phyloP scores from a whole-genome alignment of 2,113 vertebrate species.

The Carlito syrichta region DNA sequence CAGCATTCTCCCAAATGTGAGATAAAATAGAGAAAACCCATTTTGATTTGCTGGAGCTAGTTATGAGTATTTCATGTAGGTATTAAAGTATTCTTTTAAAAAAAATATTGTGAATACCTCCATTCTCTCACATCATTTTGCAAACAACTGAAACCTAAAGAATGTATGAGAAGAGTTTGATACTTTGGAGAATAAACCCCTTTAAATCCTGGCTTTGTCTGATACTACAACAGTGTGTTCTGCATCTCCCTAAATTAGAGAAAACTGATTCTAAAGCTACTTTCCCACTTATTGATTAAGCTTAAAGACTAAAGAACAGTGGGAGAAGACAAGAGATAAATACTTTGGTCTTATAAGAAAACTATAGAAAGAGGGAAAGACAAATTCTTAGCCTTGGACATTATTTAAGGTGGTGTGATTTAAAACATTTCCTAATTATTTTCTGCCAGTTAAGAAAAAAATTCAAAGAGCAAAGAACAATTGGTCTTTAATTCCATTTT shows the following conservation, averaged over 20 bases:
- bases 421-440: background rate
- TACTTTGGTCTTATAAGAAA: constrained; percentile 1
- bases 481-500: background rate
- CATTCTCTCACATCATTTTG: background rate
- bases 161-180: background rate
- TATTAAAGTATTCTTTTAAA: constrained; percentile 19
- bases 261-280: background rate
- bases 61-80: background rate
- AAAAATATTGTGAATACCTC: background rate
- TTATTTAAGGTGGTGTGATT: background rate
- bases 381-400: background rate
- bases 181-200: background rate
- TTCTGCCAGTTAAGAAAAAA: background rate
- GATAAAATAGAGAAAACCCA: background rate
- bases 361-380: background rate
- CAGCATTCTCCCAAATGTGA: background rate
- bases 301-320: background rate
- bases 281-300: background rate
- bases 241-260: background rate
- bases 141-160: background rate
- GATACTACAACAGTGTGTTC: background rate
- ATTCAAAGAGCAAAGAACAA: background rate
- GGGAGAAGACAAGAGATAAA: background rate
- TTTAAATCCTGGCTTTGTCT: background rate
- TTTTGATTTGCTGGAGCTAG: background rate